Percentiles rank a stretch among this genome's conserved stretches.
Evolutionary conservation across 2,113 vertebrate genomes (phyloP).

Genomic region (Chrysemys picta): DNA sequence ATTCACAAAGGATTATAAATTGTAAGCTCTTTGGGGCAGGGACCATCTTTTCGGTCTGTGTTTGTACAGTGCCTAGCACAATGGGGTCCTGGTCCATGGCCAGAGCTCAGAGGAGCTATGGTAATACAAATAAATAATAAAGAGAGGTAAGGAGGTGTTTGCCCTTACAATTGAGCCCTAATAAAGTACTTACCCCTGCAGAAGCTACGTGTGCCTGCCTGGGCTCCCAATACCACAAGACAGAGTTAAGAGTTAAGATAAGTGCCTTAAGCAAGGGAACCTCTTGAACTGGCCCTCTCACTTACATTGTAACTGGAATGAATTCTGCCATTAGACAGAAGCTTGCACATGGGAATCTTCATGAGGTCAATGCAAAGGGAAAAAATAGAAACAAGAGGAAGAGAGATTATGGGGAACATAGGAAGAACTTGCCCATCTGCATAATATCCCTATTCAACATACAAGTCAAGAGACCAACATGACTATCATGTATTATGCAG

Average conservation of each 20-base stretch:
- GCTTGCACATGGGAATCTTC: slow-evolving; percentile 2
- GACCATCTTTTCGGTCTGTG: neutral
- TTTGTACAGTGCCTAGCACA: neutral
- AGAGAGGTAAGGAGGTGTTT: neutral
- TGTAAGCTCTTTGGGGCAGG: neutral
- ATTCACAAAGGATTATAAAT: neutral
- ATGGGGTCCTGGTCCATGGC: neutral
- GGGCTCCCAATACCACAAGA: neutral
- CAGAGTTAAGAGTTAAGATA: neutral
- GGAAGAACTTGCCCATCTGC: neutral
- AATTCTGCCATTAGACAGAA: slow-evolving; percentile 20
- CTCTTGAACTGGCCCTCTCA: slow-evolving; percentile 23
- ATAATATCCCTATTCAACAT: slow-evolving; percentile 30
- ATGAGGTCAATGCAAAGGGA: neutral
- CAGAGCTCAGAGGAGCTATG: neutral
- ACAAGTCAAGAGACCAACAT: neutral
- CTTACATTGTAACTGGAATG: slow-evolving; percentile 1
- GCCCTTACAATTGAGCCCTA: neutral
- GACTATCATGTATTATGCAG: accelerated
- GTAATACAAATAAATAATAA: neutral
- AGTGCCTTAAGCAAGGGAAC: neutral
- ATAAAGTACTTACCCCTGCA: neutral
- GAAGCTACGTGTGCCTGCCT: neutral
- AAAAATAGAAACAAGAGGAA: neutral
- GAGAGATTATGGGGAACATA: neutral